Conservation (phyloP, 2,888 invertebrate genomes). For the Zygaena filipendulae region DNA sequence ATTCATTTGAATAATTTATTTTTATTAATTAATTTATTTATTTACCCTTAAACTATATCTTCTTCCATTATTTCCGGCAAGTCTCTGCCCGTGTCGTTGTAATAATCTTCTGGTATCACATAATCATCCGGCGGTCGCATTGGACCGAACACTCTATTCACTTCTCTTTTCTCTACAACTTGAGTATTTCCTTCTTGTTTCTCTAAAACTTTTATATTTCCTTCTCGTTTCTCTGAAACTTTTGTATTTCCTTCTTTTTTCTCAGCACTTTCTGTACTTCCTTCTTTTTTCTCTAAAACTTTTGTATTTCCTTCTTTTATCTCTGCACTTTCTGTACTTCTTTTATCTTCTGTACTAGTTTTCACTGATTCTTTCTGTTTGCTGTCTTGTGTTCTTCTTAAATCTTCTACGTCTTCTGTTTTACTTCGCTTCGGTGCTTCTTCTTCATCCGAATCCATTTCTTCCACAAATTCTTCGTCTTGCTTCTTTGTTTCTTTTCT, state of each 20-base stretch:
- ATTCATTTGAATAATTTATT: too few relatives aligned
- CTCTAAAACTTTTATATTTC: constrained; percentile 7
- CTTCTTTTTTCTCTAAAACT: constrained; percentile 7
- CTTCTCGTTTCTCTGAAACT: constrained; percentile 7
- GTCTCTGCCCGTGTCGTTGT: constrained; percentile 50
- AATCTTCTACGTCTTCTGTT: constrained; percentile 8
- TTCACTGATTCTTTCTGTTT: constrained; percentile 3
- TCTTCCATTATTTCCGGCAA: constrained; percentile 53
- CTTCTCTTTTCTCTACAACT: constrained; percentile 9
- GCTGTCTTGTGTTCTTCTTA: constrained; percentile 11
- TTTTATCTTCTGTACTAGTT: constrained; percentile 5
- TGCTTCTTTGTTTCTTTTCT: constrained; percentile 26
- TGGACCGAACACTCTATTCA: constrained; percentile 46
- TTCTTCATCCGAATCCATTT: constrained; percentile 58
- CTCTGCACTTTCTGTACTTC: constrained; percentile 5
- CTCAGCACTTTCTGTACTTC: constrained; percentile 7
- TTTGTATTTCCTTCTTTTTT: constrained; percentile 4
- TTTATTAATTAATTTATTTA: too few relatives aligned
- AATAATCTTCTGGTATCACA: constrained; percentile 53
- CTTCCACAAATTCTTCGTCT: constrained; percentile 62
- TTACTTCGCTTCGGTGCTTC: constrained; percentile 13
- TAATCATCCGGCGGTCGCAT: constrained; percentile 60
- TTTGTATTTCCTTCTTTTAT: constrained; percentile 4
- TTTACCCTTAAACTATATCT: too few relatives aligned
- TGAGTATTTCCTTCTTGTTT: constrained; percentile 7